A percentile compares a stretch with the other conserved stretches of the same genome.
These are phyloP conservation scores for Otus sunia DNA, from an alignment of 2,113 vertebrate genomes.

Conservation along the genomic window DNA sequence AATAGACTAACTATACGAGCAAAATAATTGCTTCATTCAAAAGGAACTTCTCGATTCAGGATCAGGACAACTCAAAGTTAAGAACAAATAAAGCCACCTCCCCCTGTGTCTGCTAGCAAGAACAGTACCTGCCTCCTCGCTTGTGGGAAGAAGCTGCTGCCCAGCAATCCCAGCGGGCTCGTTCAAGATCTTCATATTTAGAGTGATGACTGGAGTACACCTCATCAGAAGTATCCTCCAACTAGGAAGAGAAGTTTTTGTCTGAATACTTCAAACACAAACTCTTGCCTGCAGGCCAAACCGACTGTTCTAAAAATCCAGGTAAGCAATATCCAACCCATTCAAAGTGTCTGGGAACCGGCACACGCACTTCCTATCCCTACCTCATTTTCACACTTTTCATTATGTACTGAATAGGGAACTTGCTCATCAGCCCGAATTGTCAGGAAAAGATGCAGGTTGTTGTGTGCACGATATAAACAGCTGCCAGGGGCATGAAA, in stretches of 20 bases:
- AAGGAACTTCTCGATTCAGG: background rate
- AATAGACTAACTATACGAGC: no score
- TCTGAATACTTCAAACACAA: background rate
- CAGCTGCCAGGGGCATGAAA: background rate
- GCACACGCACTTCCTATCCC: accelerated
- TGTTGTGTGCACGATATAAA: no score
- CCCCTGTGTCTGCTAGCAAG: background rate
- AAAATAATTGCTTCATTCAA: background rate
- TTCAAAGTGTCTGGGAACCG: background rate
- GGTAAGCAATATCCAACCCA: background rate
- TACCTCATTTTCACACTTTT: background rate
- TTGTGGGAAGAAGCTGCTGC: constrained; percentile 25
- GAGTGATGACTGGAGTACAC: constrained; percentile 50
- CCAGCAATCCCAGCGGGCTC: constrained; percentile 65
- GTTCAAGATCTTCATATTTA: constrained; percentile 59
- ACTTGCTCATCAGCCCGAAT: background rate
- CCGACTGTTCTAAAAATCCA: background rate
- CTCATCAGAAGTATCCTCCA: constrained; percentile 68
- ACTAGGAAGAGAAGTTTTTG: background rate
- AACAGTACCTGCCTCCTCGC: constrained; percentile 62
- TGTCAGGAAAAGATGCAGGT: background rate
- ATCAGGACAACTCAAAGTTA: background rate
- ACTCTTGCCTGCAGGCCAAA: background rate
- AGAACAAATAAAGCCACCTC: background rate
- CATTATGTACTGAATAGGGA: background rate